phyloP scores from a whole-genome alignment of 2,888 invertebrate species.

The Sinopyrophorus schimmeli region DNA sequence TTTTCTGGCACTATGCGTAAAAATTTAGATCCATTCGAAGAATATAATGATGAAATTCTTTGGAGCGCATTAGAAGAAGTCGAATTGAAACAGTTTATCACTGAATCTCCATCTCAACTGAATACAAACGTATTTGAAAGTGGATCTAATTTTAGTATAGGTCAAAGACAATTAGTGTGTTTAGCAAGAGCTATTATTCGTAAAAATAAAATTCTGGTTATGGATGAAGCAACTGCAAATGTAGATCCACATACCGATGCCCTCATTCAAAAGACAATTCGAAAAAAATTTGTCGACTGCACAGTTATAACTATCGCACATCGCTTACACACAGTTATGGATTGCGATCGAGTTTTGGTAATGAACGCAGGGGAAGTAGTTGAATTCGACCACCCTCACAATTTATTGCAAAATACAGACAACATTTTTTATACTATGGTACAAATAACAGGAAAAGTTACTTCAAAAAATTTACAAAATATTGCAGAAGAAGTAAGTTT shows the following conservation, averaged over 20 bases:
- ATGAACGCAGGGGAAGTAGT: slow-evolving; percentile 73
- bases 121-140: slow-evolving; percentile 72
- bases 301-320: slow-evolving; percentile 82
- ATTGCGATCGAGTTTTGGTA: slow-evolving; percentile 77
- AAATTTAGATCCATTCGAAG: slow-evolving; percentile 88
- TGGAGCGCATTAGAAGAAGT: slow-evolving; percentile 75
- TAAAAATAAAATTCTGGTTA: slow-evolving; percentile 46
- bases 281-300: slow-evolving; percentile 70
- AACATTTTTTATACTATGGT: slow-evolving; percentile 69
- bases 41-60: slow-evolving; percentile 73
- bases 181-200: slow-evolving; percentile 66
- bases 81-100: slow-evolving; percentile 54
- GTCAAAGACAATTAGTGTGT: slow-evolving; percentile 69
- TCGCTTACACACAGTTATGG: slow-evolving; percentile 79
- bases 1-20: slow-evolving; percentile 86
- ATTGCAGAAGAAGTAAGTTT: slow-evolving; percentile 43
- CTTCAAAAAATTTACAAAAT: slow-evolving; percentile 40
- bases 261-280: slow-evolving; percentile 72
- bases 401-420: slow-evolving; percentile 63
- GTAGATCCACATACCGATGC: slow-evolving; percentile 75
- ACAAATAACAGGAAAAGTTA: slow-evolving; percentile 64
- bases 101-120: slow-evolving; percentile 64
- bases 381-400: slow-evolving; percentile 74
- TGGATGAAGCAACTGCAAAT: slow-evolving; percentile 77
- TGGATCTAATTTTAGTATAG: slow-evolving; percentile 50